phyloP scores from a whole-genome alignment of 2,113 vertebrate species.

The Sardina pilchardus region DNA sequence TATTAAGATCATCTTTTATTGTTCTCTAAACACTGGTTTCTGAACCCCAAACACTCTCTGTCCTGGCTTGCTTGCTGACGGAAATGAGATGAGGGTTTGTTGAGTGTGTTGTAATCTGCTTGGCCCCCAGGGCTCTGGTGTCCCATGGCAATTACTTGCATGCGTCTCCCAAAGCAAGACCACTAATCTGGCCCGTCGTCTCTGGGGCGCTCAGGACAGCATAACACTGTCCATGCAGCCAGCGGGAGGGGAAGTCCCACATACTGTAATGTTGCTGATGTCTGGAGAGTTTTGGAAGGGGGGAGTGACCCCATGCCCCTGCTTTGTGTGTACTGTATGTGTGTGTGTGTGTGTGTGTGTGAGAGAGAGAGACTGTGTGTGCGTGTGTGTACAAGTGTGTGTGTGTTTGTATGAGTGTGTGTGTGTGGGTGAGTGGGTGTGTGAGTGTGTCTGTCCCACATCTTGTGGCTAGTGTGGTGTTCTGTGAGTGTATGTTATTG shows the following conservation, averaged over 20 bases:
- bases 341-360: not conserved
- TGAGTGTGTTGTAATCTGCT: not conserved
- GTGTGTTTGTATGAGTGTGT: not conserved
- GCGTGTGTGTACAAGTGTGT: not conserved
- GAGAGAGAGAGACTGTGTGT: not conserved
- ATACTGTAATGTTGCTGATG: constrained; percentile 20
- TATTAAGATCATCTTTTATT: not conserved
- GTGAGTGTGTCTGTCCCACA: not conserved
- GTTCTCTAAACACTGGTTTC: not conserved
- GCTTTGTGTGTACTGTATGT: not conserved
- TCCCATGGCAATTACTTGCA: not conserved
- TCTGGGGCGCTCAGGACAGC: not conserved
- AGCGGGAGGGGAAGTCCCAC: constrained; percentile 25
- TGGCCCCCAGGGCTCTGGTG: not conserved
- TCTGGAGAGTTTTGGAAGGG: constrained; percentile 3
- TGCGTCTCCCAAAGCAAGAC: not conserved
- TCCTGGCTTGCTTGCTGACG: not conserved
- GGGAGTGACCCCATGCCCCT: not conserved
- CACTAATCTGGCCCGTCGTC: not conserved
- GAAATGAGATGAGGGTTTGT: not conserved
- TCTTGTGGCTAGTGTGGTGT: not conserved
- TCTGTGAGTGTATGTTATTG: not conserved
- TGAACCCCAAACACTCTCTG: not conserved
- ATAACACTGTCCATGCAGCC: not conserved
- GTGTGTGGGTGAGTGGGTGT: not conserved